Conservation (phyloP, 2,888 invertebrate genomes). For the Polyommatus iphigenia region DNA sequence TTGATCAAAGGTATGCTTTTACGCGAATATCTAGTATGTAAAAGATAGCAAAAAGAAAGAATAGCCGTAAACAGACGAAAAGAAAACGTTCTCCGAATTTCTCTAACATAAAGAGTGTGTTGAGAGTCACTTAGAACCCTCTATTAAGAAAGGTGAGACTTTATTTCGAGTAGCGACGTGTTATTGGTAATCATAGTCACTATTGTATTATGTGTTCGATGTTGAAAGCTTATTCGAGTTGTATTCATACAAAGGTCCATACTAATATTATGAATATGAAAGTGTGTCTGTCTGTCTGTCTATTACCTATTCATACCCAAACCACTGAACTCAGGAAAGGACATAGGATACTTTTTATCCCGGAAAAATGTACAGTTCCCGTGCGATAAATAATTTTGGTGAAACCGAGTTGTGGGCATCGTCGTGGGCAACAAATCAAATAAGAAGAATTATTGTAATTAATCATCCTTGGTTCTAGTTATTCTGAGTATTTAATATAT, state of each 20-base stretch:
- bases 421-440: no score
- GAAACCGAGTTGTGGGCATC: no score
- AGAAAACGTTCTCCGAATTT: neutral
- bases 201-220: neutral
- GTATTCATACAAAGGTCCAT: neutral
- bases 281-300: no score
- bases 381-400: no score
- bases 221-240: neutral
- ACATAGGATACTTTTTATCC: no score
- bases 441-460: no score
- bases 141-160: slow-evolving; percentile 3
- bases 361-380: no score
- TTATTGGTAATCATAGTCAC: neutral
- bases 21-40: neutral
- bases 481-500: no score
- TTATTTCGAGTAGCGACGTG: slow-evolving; percentile 6
- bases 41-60: neutral
- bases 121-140: neutral
- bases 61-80: neutral
- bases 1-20: neutral
- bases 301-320: no score
- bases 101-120: neutral
- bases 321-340: no score
- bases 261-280: neutral
- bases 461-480: no score